A percentile compares a stretch with the other conserved stretches of the same genome.
These are phyloP conservation scores for Pycnomerus fuliginosus DNA, from an alignment of 2,888 invertebrate species.

Conservation along the genomic window DNA sequence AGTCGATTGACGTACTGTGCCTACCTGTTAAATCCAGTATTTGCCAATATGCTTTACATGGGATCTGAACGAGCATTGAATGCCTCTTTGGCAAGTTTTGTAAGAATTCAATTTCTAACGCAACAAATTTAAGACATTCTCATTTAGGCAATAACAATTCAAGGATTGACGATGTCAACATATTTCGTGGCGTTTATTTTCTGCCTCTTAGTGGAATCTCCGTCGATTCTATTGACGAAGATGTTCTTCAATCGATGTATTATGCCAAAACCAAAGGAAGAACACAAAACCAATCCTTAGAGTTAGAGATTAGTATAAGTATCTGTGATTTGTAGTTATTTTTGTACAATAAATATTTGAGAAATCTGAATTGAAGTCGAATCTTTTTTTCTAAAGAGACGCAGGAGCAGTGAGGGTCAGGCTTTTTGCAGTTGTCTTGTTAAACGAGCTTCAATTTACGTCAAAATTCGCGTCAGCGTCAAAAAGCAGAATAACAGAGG, in stretches of 20 bases:
- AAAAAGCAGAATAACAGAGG: too few relatives aligned
- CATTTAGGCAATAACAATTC: slow-evolving; percentile 40
- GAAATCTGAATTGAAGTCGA: too few relatives aligned
- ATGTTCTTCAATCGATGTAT: slow-evolving; percentile 29
- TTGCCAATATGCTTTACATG: slow-evolving; percentile 55
- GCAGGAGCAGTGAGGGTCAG: too few relatives aligned
- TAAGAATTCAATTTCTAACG: slow-evolving; percentile 36
- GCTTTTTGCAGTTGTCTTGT: too few relatives aligned
- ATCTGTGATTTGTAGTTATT: slow-evolving; percentile 9
- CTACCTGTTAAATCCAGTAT: slow-evolving; percentile 60
- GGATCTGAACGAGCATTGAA: slow-evolving; percentile 41
- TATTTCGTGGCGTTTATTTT: slow-evolving; percentile 47
- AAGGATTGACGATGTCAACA: slow-evolving; percentile 42
- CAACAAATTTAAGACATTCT: background rate
- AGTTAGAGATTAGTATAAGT: background rate
- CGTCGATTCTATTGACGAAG: slow-evolving; percentile 48
- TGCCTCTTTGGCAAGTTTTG: slow-evolving; percentile 45
- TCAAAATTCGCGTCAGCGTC: too few relatives aligned
- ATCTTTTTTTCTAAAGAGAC: too few relatives aligned
- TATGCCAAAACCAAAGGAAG: slow-evolving; percentile 7
- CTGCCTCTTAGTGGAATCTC: slow-evolving; percentile 50
- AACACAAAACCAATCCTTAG: background rate
- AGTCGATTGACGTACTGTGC: slow-evolving; percentile 61
- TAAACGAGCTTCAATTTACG: too few relatives aligned
- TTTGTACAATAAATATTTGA: too few relatives aligned